Conservation (phyloP, 2,888 invertebrate species). For the Iselma pallidipennis region DNA sequence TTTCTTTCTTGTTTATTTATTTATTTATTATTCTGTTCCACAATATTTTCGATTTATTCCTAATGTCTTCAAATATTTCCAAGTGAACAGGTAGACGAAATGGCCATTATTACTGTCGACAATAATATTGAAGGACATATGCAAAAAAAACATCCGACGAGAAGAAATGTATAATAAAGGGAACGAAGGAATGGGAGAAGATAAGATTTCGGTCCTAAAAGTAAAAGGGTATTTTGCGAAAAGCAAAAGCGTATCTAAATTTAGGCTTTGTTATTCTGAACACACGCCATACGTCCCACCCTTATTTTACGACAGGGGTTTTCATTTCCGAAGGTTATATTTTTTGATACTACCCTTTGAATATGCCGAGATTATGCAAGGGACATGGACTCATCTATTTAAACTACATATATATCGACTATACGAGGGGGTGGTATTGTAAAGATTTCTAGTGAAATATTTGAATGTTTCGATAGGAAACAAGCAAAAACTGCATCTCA, state of each 20-base stretch:
- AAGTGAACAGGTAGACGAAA: slow-evolving; percentile 6
- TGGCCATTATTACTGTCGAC: background rate
- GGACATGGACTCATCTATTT: slow-evolving; percentile 21
- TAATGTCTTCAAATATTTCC: background rate
- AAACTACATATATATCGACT: no score
- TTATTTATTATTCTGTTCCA: background rate
- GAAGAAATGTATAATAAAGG: background rate
- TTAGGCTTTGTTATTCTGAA: slow-evolving; percentile 48
- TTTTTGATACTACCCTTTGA: slow-evolving; percentile 49
- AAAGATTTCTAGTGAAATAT: background rate
- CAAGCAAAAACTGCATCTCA: no score
- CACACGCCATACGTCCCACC: slow-evolving; percentile 40
- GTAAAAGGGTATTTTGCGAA: slow-evolving; percentile 51
- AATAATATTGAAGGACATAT: slow-evolving; percentile 30
- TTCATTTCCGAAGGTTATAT: slow-evolving; percentile 53
- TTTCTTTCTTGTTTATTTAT: no score
- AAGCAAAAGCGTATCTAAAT: slow-evolving; percentile 52
- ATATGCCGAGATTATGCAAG: slow-evolving; percentile 51
- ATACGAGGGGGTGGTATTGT: no score
- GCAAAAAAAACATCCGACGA: slow-evolving; percentile 36
- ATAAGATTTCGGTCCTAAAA: slow-evolving; percentile 44
- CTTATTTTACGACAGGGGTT: slow-evolving; percentile 50
- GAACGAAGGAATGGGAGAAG: slow-evolving; percentile 14
- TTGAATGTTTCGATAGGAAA: background rate
- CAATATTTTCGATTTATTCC: background rate